These are phyloP conservation scores for Paedocypris sp. DNA, from an alignment of 2,113 vertebrate species.

Conservation along the genomic window DNA sequence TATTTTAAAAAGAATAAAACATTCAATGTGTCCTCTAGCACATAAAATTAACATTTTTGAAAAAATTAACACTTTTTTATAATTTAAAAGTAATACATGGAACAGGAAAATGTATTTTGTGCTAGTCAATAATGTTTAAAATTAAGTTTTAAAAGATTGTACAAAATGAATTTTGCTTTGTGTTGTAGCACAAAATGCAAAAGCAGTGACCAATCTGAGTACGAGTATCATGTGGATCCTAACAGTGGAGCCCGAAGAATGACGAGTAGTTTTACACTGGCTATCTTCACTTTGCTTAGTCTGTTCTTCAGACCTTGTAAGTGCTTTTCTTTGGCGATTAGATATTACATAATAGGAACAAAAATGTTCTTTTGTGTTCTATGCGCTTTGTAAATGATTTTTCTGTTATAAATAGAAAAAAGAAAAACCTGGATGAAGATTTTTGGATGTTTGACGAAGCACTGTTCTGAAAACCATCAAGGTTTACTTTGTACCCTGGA, in stretches of 20 bases:
- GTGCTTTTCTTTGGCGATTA: conserved; percentile 14
- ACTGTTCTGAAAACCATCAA: conserved; percentile 32
- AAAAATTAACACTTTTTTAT: no score
- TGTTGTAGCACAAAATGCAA: conserved; percentile 21
- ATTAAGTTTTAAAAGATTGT: no score
- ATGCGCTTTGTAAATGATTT: background rate
- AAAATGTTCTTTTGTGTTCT: no score
- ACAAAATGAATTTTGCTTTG: no score
- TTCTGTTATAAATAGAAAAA: no score
- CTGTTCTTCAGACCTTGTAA: conserved; percentile 50
- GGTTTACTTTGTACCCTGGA: conserved; percentile 14
- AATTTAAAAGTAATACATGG: no score
- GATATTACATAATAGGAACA: no score
- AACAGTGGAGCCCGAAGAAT: background rate
- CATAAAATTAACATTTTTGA: no score
- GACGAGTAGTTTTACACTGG: conserved; percentile 12
- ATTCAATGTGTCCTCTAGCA: no score
- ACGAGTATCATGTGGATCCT: background rate
- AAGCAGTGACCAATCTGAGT: background rate
- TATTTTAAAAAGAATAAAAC: background rate
- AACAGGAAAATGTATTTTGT: no score
- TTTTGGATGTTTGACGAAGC: conserved; percentile 29
- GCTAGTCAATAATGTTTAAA: no score
- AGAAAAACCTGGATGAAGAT: background rate
- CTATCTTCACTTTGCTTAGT: conserved; percentile 30